Conservation (phyloP, 2,797 vertebrate genomes). For the Dipus sagitta region DNA sequence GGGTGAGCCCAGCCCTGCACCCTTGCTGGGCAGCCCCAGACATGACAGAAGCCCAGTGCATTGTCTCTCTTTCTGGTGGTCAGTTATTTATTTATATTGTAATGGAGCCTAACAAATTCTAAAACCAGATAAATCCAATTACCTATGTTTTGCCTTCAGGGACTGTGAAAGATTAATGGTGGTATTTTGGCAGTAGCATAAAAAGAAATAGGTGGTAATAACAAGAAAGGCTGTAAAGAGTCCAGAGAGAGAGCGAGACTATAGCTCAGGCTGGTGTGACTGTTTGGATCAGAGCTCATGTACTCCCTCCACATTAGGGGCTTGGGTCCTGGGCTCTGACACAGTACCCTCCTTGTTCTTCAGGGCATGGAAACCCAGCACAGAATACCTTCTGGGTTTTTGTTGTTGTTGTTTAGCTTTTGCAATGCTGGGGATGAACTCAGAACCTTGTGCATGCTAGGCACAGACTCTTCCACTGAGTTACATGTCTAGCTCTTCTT, state of each 20-base stretch:
- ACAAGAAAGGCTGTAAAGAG: constrained; percentile 87
- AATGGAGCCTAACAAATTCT: constrained; percentile 88
- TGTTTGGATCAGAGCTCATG: background rate
- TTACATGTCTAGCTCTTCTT: background rate
- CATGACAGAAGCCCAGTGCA: background rate
- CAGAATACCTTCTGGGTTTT: no score
- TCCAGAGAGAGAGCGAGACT: constrained; percentile 58
- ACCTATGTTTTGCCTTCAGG: constrained; percentile 90
- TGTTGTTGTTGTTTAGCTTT: background rate
- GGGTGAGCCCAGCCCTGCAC: background rate
- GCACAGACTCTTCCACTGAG: background rate
- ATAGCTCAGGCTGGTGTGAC: constrained; percentile 62
- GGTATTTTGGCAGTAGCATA: constrained; percentile 91
- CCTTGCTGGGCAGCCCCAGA: background rate
- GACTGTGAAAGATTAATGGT: constrained; percentile 90
- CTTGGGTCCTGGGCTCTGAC: background rate
- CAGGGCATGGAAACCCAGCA: fast-evolving
- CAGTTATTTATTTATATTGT: constrained; percentile 77
- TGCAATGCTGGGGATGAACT: background rate
- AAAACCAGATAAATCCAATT: constrained; percentile 92
- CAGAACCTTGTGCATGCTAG: background rate
- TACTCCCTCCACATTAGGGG: background rate
- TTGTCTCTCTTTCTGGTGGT: constrained; percentile 53
- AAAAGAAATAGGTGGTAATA: constrained; percentile 91
- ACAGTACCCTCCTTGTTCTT: background rate